Base-by-base conservation (phyloP, 2,797 vertebrate species). In the Phyllotis vaccarum region DNA sequence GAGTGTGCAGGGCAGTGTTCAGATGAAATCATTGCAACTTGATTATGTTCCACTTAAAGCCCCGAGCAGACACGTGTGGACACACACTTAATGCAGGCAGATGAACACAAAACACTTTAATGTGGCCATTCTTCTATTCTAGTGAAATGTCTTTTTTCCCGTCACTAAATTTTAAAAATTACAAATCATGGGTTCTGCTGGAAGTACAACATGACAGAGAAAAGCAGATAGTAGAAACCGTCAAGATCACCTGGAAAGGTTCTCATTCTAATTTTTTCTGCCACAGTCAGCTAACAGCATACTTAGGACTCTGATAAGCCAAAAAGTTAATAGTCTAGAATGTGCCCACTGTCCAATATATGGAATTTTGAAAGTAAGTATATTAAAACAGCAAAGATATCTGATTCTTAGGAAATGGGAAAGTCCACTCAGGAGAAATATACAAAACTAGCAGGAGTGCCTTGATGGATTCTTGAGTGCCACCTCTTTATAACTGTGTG, bases 331-430 rank as follows among this genome's bases (percentile, higher is more conserved):
- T 93, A 78, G 93, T 95, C 97, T 97, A 92, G 95, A 80, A 90
- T 86, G 68, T 78, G 86, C 56, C 95, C 81, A 96, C 86, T 97
- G 79, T 94, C 46, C 97, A 96, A 96, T 95, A 97, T 96, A 92
- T 27, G 94, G 85, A 96, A 96, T 98, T 97, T 97, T 49, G 96
- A 97, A 92, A 90, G n/a, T 58, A 83, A 97, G 98, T 97, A 96
- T 94, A 87, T 95, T 90, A 89, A 22, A 31, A 89, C 68, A 72
- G 40, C 52, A 90, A 95, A 60, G 58, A 60, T 24, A 60, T 60
- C 6, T 60, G 58, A 60, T 60, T 60, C 58, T 60, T 60, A 60
- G 21, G 21, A 60, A 60, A 60, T 60, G 58, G 58, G 56, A 24
- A 60, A 60, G 7, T 60, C 58, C 58, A 24, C 58, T 60, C 58